Base-by-base conservation (phyloP, 2,888 invertebrate genomes). In the Auanema freiburgensis region DNA sequence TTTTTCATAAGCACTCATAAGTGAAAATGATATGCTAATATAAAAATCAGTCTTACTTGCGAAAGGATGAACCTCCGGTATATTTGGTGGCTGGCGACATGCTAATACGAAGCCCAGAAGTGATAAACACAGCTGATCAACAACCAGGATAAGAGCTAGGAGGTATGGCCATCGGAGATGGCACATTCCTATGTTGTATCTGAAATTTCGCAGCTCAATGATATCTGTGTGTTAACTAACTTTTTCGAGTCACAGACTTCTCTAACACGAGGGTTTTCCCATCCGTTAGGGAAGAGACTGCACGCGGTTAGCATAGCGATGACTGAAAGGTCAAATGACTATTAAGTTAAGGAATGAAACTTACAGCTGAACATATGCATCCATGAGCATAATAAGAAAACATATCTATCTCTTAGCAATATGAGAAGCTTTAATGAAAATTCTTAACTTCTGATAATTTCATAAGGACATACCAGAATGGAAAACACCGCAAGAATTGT, bases 281-380 rank as follows among this genome's bases (percentile, higher is more conserved):
- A 86, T 10, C 84, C 85, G 63, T 79, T 80, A 4, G 86, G 86
- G 74, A 81, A 86, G n/a, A 85, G 76, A 5, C 85, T 72, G 67
- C 85, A 85, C 16, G 83, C 85, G 24, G 84, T 77, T 21, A 84
- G 76, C 83, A 86, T 83, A 62, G 82, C 84, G 3, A 85, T 52
- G 51, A 84, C 85, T 85, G 77, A 21, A 80, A 79, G 14, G 42
- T n/a, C 46, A 10, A 10, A 5, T 46, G 16, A 18, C n/a, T 43
- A 12, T 43, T 11, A 12, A 43, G 43, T 43, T 11, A 10, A 21
- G 21, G 6, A 46, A 21, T n/a, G 23, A 59, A 51, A 76, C 89
- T 89, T 85, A 97, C 96, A 94, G 83, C 94, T 93, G 76, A 94
- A 87, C n/a, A 93, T 88, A 86, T 96, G 96, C 87, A 96, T 88